Evolutionary conservation across 2,888 invertebrate genomes (phyloP), one percentile per base, ranked within the genome.

Genomic region (Cylloceria caligata): DNA sequence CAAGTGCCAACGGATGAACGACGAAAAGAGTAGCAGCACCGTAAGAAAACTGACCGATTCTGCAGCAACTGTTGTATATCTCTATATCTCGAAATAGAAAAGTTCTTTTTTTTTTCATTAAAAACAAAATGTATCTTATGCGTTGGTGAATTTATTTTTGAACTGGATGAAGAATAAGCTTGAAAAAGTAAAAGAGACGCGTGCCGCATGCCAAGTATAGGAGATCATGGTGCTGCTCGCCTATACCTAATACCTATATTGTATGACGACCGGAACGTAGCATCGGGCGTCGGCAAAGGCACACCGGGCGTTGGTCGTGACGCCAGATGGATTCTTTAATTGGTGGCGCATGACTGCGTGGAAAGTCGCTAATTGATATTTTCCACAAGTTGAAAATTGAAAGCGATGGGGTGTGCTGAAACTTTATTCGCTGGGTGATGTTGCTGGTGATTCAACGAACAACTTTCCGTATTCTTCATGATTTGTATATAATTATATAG

Each of bases 281-380:
- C 64, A 76, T 42, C 36, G 47, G 67, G 39, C 72, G 45, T 69
- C 34, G 34, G 19, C 49, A 49, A 60, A n/a, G n/a, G 57, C 67
- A 65, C 62, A 76, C 39, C 52, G 55, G 73, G 68, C 73, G 60
- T 47, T 21, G 52, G 19, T 73, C 78, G 67, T 49, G 49, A 27
- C 57, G 80, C 65, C 85, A 81, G 81, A 83, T 85, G 85, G 81
- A 71, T 76, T 72, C 77, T 86, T 88, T 74, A 84, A 83, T 84
- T 83, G 80, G 76, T 80, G 77, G 57, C 69, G 73, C 83, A 81
- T 85, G 86, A 84, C 84, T 78, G 67, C 60, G 74, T 73, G 69
- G 68, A 83, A 84, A 83, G 60, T 79, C 42, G 77, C 77, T 72
- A 81, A 84, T 83, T 84, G 65, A 84, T 77, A 73, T 68, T 84